A percentile compares a stretch with the other conserved stretches of the same genome.
These are phyloP conservation scores for Upupa epops DNA, from an alignment of 2,113 vertebrate species.

Conservation along the genomic window DNA sequence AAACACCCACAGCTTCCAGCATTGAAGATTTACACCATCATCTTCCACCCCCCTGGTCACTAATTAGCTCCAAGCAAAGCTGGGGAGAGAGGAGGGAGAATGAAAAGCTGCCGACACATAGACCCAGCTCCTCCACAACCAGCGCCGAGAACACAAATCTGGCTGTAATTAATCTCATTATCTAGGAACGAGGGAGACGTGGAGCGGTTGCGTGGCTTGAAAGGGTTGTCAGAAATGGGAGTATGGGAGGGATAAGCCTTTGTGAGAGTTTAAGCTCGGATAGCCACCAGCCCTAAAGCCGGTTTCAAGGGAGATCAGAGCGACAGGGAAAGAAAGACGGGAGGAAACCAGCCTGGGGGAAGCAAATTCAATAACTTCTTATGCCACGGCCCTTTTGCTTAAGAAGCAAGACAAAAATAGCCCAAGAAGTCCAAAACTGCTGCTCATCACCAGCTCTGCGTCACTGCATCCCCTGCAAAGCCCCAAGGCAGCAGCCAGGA, in stretches of 20 bases:
- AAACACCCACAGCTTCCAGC: too few relatives aligned
- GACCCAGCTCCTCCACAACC: neutral
- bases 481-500: accelerated
- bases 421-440: neutral
- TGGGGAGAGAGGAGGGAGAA: accelerated
- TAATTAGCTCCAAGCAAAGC: neutral
- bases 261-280: neutral
- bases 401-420: neutral
- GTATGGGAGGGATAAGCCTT: neutral
- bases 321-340: neutral
- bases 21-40: neutral
- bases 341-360: neutral
- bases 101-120: accelerated
- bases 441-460: accelerated
- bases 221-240: neutral
- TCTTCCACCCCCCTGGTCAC: neutral
- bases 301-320: constrained; percentile 1
- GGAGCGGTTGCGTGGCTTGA: neutral
- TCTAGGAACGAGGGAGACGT: neutral
- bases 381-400: neutral
- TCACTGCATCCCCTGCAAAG: accelerated
- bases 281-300: neutral
- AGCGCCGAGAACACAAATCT: neutral
- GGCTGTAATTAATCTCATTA: constrained; percentile 48
- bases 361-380: neutral